phyloP scores from a whole-genome alignment of 2,888 invertebrate species.

The Linhomoeus sp. region DNA sequence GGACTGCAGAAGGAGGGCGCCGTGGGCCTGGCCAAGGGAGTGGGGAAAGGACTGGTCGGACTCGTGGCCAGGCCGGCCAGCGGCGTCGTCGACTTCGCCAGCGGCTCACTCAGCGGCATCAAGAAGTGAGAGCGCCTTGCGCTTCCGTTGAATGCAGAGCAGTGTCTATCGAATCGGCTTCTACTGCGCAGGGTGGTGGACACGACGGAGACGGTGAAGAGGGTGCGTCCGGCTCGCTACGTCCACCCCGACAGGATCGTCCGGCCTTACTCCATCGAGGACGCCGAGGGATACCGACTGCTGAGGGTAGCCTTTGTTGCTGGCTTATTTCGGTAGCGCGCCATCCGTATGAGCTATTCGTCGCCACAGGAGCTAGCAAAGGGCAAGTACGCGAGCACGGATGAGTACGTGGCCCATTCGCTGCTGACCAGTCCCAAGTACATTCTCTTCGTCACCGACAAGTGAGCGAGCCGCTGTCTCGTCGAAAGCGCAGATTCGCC shows the following conservation, averaged over 20 bases:
- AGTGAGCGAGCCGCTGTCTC: slow-evolving; percentile 60
- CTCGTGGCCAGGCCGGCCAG: slow-evolving; percentile 73
- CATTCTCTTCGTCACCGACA: slow-evolving; percentile 23
- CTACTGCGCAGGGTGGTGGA: slow-evolving; percentile 33
- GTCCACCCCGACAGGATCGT: slow-evolving; percentile 62
- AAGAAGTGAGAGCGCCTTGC: slow-evolving; percentile 43
- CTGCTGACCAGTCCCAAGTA: slow-evolving; percentile 15
- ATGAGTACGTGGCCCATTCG: slow-evolving; percentile 54
- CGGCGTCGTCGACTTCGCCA: slow-evolving; percentile 96
- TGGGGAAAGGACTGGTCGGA: slow-evolving; percentile 53
- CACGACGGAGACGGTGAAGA: slow-evolving; percentile 23
- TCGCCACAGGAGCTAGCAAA: slow-evolving; percentile 44
- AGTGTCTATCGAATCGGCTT: slow-evolving; percentile 46
- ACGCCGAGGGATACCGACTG: slow-evolving; percentile 72
- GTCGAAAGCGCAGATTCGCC: too few species aligned
- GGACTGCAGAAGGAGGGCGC: slow-evolving; percentile 77
- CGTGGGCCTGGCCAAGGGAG: slow-evolving; percentile 41
- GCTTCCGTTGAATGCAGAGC: slow-evolving; percentile 44
- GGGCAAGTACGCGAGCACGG: slow-evolving; percentile 58
- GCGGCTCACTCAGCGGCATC: slow-evolving; percentile 85
- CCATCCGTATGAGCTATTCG: slow-evolving; percentile 57
- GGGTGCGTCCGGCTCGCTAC: slow-evolving; percentile 63
- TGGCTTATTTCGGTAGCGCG: slow-evolving; percentile 52
- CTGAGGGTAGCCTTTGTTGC: slow-evolving; percentile 39
- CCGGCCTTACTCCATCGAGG: slow-evolving; percentile 56